Evolutionary conservation across 2,888 invertebrate species (phyloP), one percentile per base, ranked within the genome.

Genomic region (Panorpa germanica): DNA sequence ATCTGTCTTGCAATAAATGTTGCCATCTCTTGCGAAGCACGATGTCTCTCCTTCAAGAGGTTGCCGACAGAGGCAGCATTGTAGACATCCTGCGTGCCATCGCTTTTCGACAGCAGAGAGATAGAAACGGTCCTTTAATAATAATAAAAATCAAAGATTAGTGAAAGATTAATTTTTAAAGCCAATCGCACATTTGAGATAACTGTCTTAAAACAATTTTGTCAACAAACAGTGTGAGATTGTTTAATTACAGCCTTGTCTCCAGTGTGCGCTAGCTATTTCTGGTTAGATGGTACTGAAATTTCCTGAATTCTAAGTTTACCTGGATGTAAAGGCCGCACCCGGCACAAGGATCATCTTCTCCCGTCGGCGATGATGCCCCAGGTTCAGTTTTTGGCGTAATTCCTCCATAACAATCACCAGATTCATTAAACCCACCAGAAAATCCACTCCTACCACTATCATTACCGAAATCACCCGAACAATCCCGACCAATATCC

Each of bases 1-100:
- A 59, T 93, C 91, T 50, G 82, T 83, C 62, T 88, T 90, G 70
- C 93, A 93, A 59, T 85, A 91, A 46, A 91, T 90, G 51, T 80
- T 80, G 45, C 85, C 86, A 52, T 90, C 86, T 41, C 85, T 67
- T 39, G 85, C 77, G 55, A 88, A 93, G 57, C 91, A 93, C 41
- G 90, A 77, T 49, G 78, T 72, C 52, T 91, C 86, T 2, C 83
- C 74, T 53, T 91, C 91, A 41, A 93, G 64, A 4, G 81, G 75
- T 57, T 77, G 72, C 46, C 81, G 70, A 57, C 93, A 93, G 52
- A 86, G 81, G 49, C 75, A 80, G 57, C 91, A 93, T 49, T 82
- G 73, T 19, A 93, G 64, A 50, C 91, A 93, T 34, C 80, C 70
- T 26, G 80, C 77, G 53, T 93, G 91, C 91, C 91, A 93, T 53